Conservation (phyloP, 2,113 vertebrate species). For the Jacana jacana region DNA sequence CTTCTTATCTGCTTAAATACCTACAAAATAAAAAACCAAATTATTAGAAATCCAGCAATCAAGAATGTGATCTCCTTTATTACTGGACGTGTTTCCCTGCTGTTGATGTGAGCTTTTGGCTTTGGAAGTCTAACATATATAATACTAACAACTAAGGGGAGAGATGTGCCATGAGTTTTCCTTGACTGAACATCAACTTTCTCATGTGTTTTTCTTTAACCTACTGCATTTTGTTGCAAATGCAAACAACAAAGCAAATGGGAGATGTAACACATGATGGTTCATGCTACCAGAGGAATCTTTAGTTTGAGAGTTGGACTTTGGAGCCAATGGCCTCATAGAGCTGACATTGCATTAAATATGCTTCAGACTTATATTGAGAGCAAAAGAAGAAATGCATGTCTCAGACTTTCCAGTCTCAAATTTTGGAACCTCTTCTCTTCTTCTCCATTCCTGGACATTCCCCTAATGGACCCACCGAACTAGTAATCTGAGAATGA, state of each 20-base stretch:
- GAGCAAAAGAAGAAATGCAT: background rate
- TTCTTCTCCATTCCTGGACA: background rate
- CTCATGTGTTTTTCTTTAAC: background rate
- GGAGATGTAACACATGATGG: background rate
- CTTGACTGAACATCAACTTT: background rate
- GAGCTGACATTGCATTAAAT: background rate
- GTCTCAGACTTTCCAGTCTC: background rate
- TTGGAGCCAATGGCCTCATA: background rate
- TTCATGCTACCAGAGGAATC: background rate
- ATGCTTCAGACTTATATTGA: background rate
- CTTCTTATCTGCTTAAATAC: slow-evolving; percentile 50
- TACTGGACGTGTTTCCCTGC: slow-evolving; percentile 2
- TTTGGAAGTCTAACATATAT: background rate
- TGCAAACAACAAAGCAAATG: background rate
- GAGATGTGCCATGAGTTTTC: background rate
- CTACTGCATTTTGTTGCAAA: background rate
- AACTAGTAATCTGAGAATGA: slow-evolving; percentile 14
- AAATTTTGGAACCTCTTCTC: background rate
- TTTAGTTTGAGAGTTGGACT: background rate
- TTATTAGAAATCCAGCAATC: slow-evolving; percentile 43
- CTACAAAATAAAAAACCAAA: slow-evolving; percentile 57
- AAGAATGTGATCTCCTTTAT: slow-evolving; percentile 10
- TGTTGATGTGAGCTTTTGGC: background rate
- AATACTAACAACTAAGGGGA: background rate
- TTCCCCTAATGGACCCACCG: background rate